These are phyloP conservation scores for Petrocephalus microphthalmus DNA, from an alignment of 2,113 vertebrate species.

Conservation along the genomic window DNA sequence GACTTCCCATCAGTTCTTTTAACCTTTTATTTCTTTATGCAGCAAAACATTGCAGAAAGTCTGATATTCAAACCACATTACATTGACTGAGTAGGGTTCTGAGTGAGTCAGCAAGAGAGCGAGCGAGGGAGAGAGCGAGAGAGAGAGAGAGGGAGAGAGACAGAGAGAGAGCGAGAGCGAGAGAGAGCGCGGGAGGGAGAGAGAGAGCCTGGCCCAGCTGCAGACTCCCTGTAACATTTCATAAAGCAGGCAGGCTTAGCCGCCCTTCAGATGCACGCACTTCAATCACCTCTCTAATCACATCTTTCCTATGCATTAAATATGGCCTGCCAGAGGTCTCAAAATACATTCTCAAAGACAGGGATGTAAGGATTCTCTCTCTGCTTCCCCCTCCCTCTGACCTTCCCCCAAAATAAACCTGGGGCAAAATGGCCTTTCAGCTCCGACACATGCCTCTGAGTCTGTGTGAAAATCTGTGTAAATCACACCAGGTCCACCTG, in stretches of 20 bases:
- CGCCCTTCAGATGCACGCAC: neutral
- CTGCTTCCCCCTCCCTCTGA: neutral
- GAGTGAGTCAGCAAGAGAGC: neutral
- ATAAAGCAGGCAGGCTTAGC: neutral
- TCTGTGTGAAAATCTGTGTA: neutral
- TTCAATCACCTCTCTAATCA: slow-evolving; percentile 3
- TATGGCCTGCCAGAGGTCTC: neutral
- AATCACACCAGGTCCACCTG: neutral
- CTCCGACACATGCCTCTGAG: neutral
- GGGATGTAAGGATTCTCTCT: neutral
- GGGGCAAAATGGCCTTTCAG: neutral
- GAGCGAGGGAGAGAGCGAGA: neutral
- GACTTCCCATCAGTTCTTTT: neutral
- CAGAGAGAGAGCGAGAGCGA: too few relatives aligned
- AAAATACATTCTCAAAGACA: neutral
- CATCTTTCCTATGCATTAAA: neutral
- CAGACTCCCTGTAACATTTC: neutral
- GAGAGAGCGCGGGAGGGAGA: neutral
- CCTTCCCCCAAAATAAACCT: neutral
- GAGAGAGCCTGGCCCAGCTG: neutral
- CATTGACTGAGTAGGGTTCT: neutral
- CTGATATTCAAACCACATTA: neutral
- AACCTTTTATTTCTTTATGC: neutral
- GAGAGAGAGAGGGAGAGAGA: neutral
- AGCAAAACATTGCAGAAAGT: neutral